These are phyloP conservation scores for Pteropus rufus DNA, from an alignment of 2,797 vertebrate genomes.

Conservation along the genomic window DNA sequence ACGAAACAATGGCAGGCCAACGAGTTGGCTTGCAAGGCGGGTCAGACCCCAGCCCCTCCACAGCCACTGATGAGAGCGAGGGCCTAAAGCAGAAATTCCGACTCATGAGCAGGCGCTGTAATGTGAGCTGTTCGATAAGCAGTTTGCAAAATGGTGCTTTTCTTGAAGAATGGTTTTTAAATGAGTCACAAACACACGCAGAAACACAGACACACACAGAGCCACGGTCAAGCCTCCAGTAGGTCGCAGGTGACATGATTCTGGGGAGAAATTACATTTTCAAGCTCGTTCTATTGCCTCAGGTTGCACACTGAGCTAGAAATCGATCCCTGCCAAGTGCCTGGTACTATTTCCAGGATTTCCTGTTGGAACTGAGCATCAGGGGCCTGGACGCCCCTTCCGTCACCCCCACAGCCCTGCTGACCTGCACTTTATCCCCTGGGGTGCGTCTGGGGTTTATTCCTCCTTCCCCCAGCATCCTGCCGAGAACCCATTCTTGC, in stretches of 20 bases:
- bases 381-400: neutral
- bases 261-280: neutral
- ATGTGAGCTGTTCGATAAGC: neutral
- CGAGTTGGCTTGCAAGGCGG: accelerated
- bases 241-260: neutral
- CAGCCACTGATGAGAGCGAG: neutral
- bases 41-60: neutral
- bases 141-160: neutral
- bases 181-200: neutral
- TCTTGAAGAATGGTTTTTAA: neutral
- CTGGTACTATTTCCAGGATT: neutral
- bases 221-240: neutral
- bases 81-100: neutral
- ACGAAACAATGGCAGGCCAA: neutral
- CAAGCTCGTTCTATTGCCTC: neutral
- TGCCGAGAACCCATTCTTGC: neutral
- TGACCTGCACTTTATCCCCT: neutral
- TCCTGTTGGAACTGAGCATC: neutral
- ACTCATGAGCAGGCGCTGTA: neutral
- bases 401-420: accelerated
- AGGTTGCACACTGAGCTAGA: neutral
- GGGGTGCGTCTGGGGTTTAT: neutral
- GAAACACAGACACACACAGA: neutral
- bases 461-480: neutral
- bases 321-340: neutral